Base-by-base conservation (phyloP, 2,888 invertebrate genomes). In the Cantharis lateralis region DNA sequence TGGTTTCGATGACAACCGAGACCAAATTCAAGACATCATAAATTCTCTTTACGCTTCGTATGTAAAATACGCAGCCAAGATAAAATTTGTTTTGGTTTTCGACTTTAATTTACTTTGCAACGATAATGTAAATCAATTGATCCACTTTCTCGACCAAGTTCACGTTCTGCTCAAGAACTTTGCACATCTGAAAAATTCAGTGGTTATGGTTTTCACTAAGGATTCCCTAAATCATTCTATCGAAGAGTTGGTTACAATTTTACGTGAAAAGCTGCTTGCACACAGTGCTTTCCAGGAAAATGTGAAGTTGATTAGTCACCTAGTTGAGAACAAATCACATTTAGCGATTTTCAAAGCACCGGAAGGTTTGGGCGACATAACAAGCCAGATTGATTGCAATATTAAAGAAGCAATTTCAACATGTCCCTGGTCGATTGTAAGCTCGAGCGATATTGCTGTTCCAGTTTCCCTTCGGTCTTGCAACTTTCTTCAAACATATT, bases 1-100 rank as follows among this genome's bases (percentile, higher is more conserved):
- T 26, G 74, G 74, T 10, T 74, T 74, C 48, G 70, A 64, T 20
- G 74, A 74, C 64, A 74, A 74, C n/a, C 13, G 70, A 16, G 15
- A 66, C 15, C 16, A 62, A 24, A 24, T 15, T 2, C 74, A 74
- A 63, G 70, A 74, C 15, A 70, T 74, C 5, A 48, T 64, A 9
- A 24, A 24, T 24, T 24, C 24, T 24, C 5, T 24, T 24, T 24
- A 24, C 24, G 24, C 5, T 24, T 24, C 24, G 4, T 24, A 24
- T 24, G 9, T 24, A 24, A 24, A 24, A 24, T 24, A 24, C 9
- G 24, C 24, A 24, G 24, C 9, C 1, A 24, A 9, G 9, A 9
- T 24, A 9, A 24, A 24, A 9, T 24, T 24, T 24, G 24, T 24
- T 9, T 24, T 24, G 1, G 24, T 24, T 24, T 24, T 24, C 24